A percentile compares a stretch with the other conserved stretches of the same genome.
phyloP scores from a whole-genome alignment of 2,797 vertebrate genomes.

The Valencia hispanica region DNA sequence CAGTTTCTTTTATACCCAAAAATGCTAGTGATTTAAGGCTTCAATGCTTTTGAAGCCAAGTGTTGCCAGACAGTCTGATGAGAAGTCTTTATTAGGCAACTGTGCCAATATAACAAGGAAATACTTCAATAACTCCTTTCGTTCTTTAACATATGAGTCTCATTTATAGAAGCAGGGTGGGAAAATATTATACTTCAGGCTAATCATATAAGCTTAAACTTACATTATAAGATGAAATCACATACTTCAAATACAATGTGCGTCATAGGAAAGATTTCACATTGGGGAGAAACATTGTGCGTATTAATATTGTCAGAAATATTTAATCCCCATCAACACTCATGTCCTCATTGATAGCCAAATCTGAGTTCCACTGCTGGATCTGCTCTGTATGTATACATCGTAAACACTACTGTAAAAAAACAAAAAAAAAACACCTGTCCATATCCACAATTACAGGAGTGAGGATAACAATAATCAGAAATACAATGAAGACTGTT shows the following conservation, averaged over 20 bases:
- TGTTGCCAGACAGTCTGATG: neutral
- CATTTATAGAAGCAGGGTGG: neutral
- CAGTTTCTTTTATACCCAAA: neutral
- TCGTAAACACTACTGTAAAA: slow-evolving; percentile 48
- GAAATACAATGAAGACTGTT: slow-evolving; percentile 44
- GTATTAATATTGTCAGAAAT: neutral
- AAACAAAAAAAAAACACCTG: slow-evolving; percentile 38
- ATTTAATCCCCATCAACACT: neutral
- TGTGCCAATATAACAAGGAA: neutral
- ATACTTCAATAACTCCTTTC: neutral
- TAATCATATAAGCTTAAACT: neutral
- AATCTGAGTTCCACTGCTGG: slow-evolving; percentile 32
- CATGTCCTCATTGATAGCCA: neutral
- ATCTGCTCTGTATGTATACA: slow-evolving; percentile 21
- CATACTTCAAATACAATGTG: neutral
- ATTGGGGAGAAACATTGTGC: neutral
- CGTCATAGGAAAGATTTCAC: neutral
- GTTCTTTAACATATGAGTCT: neutral
- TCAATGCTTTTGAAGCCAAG: neutral
- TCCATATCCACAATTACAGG: slow-evolving; percentile 35
- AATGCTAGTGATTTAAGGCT: neutral
- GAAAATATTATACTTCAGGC: neutral
- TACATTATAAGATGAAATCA: neutral
- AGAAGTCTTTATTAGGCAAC: neutral
- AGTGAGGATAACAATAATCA: slow-evolving; percentile 77